Conservation (phyloP, 2,888 invertebrate species). For the Drepanosiphum platanoidis region DNA sequence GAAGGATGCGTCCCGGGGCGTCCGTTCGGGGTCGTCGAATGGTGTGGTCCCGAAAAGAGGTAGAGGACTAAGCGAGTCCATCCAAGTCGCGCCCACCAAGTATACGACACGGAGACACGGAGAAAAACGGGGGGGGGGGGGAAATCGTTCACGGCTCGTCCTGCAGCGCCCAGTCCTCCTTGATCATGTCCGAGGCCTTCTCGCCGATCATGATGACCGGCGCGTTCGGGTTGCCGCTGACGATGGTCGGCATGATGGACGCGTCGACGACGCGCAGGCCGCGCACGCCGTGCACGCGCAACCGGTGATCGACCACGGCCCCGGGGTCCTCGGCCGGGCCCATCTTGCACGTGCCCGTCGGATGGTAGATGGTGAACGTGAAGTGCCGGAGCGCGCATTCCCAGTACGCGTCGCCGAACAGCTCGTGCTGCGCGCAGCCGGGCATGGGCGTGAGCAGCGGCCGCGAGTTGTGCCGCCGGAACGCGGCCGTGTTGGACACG, state of each 20-base stretch:
- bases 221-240: constrained; percentile 90
- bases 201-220: constrained; percentile 92
- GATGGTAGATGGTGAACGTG: constrained; percentile 85
- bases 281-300: constrained; percentile 81
- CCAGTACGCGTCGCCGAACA: constrained; percentile 79
- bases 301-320: constrained; percentile 82
- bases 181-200: constrained; percentile 88
- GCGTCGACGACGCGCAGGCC: constrained; percentile 84
- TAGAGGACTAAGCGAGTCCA: no score
- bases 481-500: constrained; percentile 81
- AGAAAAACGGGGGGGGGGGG: no score
- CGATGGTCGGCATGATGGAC: constrained; percentile 88
- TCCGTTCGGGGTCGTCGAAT: no score
- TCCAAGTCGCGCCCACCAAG: no score
- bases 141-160: not conserved
- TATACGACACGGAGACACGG: no score
- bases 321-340: constrained; percentile 79
- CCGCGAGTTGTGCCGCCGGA: constrained; percentile 82
- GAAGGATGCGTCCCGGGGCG: no score
- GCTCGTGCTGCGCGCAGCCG: constrained; percentile 78
- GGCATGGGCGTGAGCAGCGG: constrained; percentile 84
- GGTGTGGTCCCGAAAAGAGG: no score
- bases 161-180: constrained; percentile 74
- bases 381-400: constrained; percentile 85
- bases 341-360: constrained; percentile 87